These are phyloP conservation scores for Anaspis maculata DNA, from an alignment of 2,888 invertebrate genomes.

Conservation along the genomic window DNA sequence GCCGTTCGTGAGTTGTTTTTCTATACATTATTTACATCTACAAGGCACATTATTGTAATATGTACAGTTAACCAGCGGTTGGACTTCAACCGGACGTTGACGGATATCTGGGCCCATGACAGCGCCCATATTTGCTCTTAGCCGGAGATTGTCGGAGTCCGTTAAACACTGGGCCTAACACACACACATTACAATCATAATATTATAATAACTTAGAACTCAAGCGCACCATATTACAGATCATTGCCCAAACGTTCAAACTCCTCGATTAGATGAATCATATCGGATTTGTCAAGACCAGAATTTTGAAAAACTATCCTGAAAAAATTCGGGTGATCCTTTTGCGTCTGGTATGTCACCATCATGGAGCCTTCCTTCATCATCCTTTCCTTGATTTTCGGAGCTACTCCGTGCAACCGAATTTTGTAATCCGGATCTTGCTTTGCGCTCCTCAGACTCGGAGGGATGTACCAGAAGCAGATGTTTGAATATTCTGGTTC, in stretches of 20 bases:
- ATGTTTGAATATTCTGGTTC: conserved; percentile 90
- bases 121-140: too few species aligned
- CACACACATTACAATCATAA: too few species aligned
- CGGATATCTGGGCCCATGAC: too few species aligned
- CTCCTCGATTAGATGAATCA: conserved; percentile 80
- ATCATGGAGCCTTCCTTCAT: conserved; percentile 92
- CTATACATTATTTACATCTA: too few species aligned
- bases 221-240: too few species aligned
- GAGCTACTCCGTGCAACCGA: conserved; percentile 73
- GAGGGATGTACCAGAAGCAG: conserved; percentile 93
- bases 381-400: conserved; percentile 90
- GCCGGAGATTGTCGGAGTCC: too few species aligned
- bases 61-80: too few species aligned
- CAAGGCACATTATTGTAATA: too few species aligned
- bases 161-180: too few species aligned
- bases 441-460: conserved; percentile 52
- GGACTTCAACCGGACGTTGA: too few species aligned
- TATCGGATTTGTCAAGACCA: conserved; percentile 70
- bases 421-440: conserved; percentile 49
- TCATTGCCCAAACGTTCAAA: conserved; percentile 69
- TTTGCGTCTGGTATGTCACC: conserved; percentile 91
- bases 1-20: too few species aligned
- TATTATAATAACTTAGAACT: too few species aligned
- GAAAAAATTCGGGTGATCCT: conserved; percentile 86
- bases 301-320: conserved; percentile 90